These are phyloP conservation scores for Neotragus moschatus DNA, from an alignment of 2,113 vertebrate genomes.

Conservation along the genomic window DNA sequence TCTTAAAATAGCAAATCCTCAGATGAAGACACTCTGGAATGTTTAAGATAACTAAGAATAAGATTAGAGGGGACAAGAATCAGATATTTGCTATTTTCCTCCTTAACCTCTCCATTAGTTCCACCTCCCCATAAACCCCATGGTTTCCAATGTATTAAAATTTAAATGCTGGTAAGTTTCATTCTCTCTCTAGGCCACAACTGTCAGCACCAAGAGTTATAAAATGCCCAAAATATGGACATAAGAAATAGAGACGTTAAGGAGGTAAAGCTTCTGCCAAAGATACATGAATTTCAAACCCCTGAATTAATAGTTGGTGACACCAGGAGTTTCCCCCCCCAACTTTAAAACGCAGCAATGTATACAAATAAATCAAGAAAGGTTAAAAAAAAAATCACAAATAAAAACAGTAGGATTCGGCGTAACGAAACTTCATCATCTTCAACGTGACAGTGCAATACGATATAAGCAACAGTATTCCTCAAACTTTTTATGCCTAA, in stretches of 20 bases:
- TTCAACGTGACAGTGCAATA: not conserved
- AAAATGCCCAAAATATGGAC: not conserved
- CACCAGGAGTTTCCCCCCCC: rapidly evolving
- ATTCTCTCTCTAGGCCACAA: not conserved
- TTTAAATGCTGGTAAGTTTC: not conserved
- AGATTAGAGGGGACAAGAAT: not conserved
- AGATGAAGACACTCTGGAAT: not conserved
- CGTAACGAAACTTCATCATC: not conserved
- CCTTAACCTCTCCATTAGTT: not conserved
- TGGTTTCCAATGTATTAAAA: not conserved
- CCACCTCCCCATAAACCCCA: not conserved
- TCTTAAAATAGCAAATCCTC: constrained; percentile 2
- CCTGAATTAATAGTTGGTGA: not conserved
- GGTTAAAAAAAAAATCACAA: not conserved
- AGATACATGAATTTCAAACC: not conserved
- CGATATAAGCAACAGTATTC: not conserved
- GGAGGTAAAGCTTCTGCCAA: not conserved
- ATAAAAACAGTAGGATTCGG: not conserved
- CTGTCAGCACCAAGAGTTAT: not conserved
- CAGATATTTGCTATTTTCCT: not conserved
- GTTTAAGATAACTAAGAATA: not conserved
- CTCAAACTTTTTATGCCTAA: not conserved
- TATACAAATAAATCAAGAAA: not conserved
- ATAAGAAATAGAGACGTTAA: not conserved
- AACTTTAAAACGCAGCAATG: not conserved